Percentiles rank a stretch among this genome's conserved stretches.
Evolutionary conservation across 1,140 invertebrate species (phyloP).

Genomic region (Ceratoteleas bidentatus): DNA sequence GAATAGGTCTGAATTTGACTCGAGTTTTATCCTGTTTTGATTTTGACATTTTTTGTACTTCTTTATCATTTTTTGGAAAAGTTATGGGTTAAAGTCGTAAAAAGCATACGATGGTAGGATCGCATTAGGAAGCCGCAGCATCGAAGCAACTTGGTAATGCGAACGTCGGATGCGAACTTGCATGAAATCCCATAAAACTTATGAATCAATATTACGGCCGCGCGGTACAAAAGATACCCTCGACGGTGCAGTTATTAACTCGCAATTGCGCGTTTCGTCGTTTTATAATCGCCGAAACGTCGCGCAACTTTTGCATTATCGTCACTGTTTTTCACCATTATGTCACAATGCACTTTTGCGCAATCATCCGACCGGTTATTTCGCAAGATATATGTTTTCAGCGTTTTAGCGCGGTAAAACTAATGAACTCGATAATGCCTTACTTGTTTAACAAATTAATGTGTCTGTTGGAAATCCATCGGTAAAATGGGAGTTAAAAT

Average conservation of each 20-base stretch:
- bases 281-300: conserved; percentile 8
- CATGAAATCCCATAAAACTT: conserved; percentile 28
- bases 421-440: too few relatives aligned
- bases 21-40: neutral
- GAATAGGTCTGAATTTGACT: too few relatives aligned
- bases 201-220: conserved; percentile 20
- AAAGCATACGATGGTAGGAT: conserved; percentile 23
- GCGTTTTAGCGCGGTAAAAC: too few relatives aligned
- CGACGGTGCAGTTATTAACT: conserved; percentile 14
- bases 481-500: too few relatives aligned
- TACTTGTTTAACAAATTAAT: too few relatives aligned
- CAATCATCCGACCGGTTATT: neutral
- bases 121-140: conserved; percentile 20
- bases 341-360: neutral
- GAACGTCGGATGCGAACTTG: conserved; percentile 16
- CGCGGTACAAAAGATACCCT: conserved; percentile 5
- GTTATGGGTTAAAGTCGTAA: conserved; percentile 3
- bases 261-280: conserved; percentile 6
- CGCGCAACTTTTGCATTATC: conserved; percentile 23
- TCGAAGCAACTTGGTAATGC: conserved; percentile 21
- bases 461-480: too few relatives aligned
- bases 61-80: conserved; percentile 1
- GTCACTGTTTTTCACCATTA: conserved; percentile 59
- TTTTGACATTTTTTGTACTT: neutral
- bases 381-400: too few relatives aligned